Evolutionary conservation across 2,113 vertebrate genomes (phyloP).

Genomic region (Mus pahari): DNA sequence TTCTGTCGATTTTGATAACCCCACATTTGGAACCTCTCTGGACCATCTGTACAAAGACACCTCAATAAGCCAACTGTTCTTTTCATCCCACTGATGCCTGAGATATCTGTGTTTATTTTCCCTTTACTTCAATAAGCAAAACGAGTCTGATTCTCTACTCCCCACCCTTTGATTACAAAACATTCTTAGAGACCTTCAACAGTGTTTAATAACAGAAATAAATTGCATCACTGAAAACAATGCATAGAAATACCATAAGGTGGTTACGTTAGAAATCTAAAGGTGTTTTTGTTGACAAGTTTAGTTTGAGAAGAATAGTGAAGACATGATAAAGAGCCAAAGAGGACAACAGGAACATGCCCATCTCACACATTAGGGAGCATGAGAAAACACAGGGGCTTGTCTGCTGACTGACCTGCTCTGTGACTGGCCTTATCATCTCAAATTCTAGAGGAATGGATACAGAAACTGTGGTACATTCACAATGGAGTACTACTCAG

Average conservation of each 20-base stretch:
- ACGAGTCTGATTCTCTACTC: background rate
- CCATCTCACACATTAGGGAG: background rate
- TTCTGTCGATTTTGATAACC: background rate
- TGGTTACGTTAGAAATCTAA: background rate
- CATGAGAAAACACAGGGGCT: background rate
- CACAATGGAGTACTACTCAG: too few relatives aligned
- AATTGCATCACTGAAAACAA: background rate
- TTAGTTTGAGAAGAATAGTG: background rate
- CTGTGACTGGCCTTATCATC: fast-evolving
- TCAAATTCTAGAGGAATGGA: too few relatives aligned
- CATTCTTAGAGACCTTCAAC: background rate
- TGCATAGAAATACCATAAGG: background rate
- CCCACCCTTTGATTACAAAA: background rate
- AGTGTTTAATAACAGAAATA: background rate
- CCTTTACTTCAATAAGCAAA: background rate
- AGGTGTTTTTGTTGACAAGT: background rate
- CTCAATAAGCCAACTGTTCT: background rate
- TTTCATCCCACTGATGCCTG: background rate
- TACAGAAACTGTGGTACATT: too few relatives aligned
- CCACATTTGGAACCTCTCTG: background rate
- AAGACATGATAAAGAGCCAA: background rate
- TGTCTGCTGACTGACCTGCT: background rate
- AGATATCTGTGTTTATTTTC: background rate
- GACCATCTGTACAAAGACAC: background rate
- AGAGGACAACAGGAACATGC: background rate